Base-by-base conservation (phyloP, 2,888 invertebrate genomes). In the Calameuta filiformis region DNA sequence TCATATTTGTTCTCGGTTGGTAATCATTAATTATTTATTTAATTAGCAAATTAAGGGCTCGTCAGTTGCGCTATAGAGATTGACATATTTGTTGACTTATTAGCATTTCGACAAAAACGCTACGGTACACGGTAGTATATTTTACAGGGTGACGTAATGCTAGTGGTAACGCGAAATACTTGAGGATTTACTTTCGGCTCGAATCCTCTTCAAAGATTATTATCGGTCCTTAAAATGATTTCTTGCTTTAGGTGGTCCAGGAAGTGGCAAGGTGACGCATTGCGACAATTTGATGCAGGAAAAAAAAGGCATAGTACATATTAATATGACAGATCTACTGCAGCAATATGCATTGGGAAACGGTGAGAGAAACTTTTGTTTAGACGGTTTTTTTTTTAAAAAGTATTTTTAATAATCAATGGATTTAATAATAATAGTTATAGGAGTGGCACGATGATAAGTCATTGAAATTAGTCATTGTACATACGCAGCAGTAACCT, bases 251-350 rank as follows among this genome's bases (percentile, higher is more conserved):
- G 98, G 98, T 88, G 98, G 98, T 82, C 98, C 98, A 83, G 98
- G 98, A 86, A 98, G 98, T 92, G 98, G 98, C 73, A 98, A 98
- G 95, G 98, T 98, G 93, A 98, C 98, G 88, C 98, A 98, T 92
- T 98, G 98, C 93, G 98, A 97, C 92, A 96, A 95, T 88, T 93
- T 97, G 88, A 96, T 96, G 94, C 96, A 97, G 92, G 97, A 97
- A 92, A 94, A 96, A 85, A 95, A 95, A 79, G 97, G 97, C 73
- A 94, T 97, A 76, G 95, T 95, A 75, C 97, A 97, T 92, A 96
- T 97, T 91, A 97, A 97, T 92, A 97, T 97, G 97, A 97, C 97
- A 79, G 97, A 97, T 90, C 94, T 97, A 23, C 93, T 97, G 85
- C 97, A 97, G 90, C 97, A 97, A 91, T 97, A 97, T 91, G 96